A percentile compares a stretch with the other conserved stretches of the same genome.
These are phyloP conservation scores for Lordiphosa collinella DNA, from an alignment of 1,140 invertebrate genomes.

Conservation along the genomic window DNA sequence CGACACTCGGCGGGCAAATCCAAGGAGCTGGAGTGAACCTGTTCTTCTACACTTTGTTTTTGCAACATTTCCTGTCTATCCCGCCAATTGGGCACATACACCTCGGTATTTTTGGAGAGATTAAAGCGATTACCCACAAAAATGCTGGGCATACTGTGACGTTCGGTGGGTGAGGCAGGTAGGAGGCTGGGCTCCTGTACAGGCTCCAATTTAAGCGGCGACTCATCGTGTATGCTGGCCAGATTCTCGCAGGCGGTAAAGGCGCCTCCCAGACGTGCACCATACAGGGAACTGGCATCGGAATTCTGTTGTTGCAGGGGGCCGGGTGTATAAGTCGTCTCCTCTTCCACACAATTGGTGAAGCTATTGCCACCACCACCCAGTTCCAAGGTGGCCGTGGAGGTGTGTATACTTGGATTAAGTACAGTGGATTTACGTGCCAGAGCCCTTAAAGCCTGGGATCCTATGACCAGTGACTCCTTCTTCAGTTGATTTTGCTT, in stretches of 20 bases:
- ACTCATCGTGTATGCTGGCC: constrained; percentile 82
- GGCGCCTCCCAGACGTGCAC: constrained; percentile 79
- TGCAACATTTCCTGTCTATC: constrained; percentile 68
- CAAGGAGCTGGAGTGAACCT: constrained; percentile 81
- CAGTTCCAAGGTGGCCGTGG: constrained; percentile 80
- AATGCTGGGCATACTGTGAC: constrained; percentile 80
- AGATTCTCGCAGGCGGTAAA: constrained; percentile 85
- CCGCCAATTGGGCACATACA: constrained; percentile 81
- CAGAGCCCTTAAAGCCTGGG: constrained; percentile 60
- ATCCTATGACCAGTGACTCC: constrained; percentile 71
- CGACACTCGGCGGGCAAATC: constrained; percentile 80
- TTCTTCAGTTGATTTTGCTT: constrained; percentile 55
- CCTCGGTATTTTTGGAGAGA: constrained; percentile 80
- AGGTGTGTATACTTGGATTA: constrained; percentile 79
- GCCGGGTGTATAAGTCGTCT: constrained; percentile 2
- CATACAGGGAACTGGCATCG: constrained; percentile 82
- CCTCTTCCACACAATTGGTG: constrained; percentile 55
- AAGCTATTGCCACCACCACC: constrained; percentile 53
- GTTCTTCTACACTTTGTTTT: constrained; percentile 62
- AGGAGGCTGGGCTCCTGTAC: constrained; percentile 8
- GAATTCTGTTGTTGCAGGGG: constrained; percentile 80
- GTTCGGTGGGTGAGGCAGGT: constrained; percentile 53
- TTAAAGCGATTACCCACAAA: constrained; percentile 83
- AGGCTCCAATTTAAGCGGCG: constrained; percentile 30
- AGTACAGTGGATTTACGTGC: constrained; percentile 57